Evolutionary conservation across 2,797 vertebrate genomes (phyloP).

Genomic region (Sebastes minor): DNA sequence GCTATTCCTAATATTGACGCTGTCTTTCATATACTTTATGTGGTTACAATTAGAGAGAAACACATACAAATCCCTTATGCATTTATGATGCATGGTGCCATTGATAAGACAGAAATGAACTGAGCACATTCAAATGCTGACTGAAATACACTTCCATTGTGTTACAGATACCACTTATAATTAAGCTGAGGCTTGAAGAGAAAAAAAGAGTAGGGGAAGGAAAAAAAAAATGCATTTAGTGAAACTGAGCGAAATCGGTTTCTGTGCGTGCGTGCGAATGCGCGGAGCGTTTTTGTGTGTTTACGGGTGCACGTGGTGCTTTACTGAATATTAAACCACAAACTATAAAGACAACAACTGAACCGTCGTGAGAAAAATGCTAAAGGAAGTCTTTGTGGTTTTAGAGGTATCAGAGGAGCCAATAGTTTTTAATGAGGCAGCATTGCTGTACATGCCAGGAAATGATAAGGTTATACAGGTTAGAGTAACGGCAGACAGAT

Average conservation of each 20-base stretch:
- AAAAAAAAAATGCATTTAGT: conserved; percentile 61
- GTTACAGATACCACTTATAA: conserved; percentile 79
- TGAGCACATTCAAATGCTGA: conserved; percentile 69
- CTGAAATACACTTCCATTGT: conserved; percentile 77
- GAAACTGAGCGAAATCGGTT: conserved; percentile 73
- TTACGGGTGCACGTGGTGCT: conserved; percentile 64
- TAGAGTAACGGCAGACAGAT: conserved; percentile 69
- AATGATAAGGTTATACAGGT: conserved; percentile 75
- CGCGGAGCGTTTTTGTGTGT: conserved; percentile 42
- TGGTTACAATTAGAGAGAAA: conserved; percentile 69
- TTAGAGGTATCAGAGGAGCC: conserved; percentile 76
- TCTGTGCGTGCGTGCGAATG: conserved; percentile 16
- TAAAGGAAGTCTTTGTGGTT: conserved; percentile 83
- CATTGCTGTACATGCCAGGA: conserved; percentile 77
- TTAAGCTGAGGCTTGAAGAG: conserved; percentile 78
- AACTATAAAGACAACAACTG: conserved; percentile 76
- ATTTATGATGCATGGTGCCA: conserved; percentile 74
- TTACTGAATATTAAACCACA: conserved; percentile 81
- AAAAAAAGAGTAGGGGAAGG: conserved; percentile 58
- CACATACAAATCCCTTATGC: conserved; percentile 74
- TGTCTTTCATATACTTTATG: conserved; percentile 65
- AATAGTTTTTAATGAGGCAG: conserved; percentile 82
- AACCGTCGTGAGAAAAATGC: conserved; percentile 75
- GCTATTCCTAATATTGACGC: conserved; percentile 49
- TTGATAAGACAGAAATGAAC: conserved; percentile 76